phyloP scores from a whole-genome alignment of 2,888 invertebrate species.

The Calliphora vomitoria region DNA sequence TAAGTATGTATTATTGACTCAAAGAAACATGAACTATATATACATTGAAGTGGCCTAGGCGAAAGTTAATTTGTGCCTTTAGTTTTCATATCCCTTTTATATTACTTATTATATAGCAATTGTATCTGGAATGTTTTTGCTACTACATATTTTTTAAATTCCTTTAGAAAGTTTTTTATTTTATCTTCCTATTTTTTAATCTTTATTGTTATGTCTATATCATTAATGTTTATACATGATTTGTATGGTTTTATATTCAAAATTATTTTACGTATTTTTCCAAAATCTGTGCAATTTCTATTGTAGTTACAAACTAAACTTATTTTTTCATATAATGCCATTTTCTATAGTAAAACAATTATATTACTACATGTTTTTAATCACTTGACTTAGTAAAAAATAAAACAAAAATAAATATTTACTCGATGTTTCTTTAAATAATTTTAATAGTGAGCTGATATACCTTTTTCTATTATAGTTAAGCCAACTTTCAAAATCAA shows the following conservation, averaged over 20 bases:
- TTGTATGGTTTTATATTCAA: not conserved
- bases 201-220: not conserved
- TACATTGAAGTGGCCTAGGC: too few species aligned
- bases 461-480: too few species aligned
- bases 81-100: not conserved
- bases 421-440: not conserved
- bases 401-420: not conserved
- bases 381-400: not conserved
- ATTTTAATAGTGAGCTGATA: too few species aligned
- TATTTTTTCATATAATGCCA: constrained; percentile 9
- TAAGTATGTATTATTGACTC: not conserved
- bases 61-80: constrained; percentile 19
- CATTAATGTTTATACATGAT: not conserved
- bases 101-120: not conserved
- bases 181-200: constrained; percentile 9
- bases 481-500: too few species aligned
- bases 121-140: not conserved
- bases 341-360: constrained; percentile 12
- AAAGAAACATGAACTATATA: too few species aligned
- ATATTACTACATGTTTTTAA: not conserved
- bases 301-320: constrained; percentile 30
- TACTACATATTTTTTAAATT: too few species aligned
- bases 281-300: constrained; percentile 35
- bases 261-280: constrained; percentile 4
- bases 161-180: not conserved